A percentile compares a stretch with the other conserved stretches of the same genome.
phyloP scores from a whole-genome alignment of 2,797 vertebrate species.

The Streptopelia turtur region DNA sequence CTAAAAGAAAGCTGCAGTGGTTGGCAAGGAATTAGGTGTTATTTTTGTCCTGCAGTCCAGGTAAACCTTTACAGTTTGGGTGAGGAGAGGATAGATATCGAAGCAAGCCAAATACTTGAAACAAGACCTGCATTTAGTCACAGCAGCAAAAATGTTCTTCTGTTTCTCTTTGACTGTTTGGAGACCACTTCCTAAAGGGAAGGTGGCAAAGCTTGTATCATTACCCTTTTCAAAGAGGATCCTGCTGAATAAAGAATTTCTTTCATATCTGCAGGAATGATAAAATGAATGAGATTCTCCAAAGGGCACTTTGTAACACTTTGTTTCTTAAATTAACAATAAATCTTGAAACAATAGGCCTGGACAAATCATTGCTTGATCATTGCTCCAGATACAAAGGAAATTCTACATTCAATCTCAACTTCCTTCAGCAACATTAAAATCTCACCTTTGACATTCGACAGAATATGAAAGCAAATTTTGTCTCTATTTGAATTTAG shows the following conservation, averaged over 20 bases:
- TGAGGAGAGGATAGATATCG: background rate
- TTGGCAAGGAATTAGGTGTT: background rate
- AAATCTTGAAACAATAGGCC: background rate
- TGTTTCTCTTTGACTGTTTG: constrained; percentile 34
- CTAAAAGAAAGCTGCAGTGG: background rate
- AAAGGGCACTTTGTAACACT: background rate
- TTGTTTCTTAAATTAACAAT: background rate
- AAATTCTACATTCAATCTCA: background rate
- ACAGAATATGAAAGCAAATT: background rate
- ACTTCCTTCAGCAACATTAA: background rate
- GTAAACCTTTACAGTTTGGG: constrained; percentile 40
- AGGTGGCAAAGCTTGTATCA: background rate
- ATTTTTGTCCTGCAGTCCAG: constrained; percentile 54
- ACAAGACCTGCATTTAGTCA: constrained; percentile 57
- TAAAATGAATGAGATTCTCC: constrained; percentile 17
- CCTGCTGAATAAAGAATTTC: constrained; percentile 16
- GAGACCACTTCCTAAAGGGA: constrained; percentile 51
- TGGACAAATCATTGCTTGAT: background rate
- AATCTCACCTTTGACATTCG: background rate
- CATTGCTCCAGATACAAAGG: constrained; percentile 4
- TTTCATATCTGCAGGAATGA: constrained; percentile 16
- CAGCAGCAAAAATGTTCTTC: constrained; percentile 14
- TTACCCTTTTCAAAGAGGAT: background rate
- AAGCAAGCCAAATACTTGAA: constrained; percentile 24
- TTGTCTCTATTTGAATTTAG: background rate